These are phyloP conservation scores for Neelides sp. DNA, from an alignment of 1,140 invertebrate genomes.

Conservation along the genomic window DNA sequence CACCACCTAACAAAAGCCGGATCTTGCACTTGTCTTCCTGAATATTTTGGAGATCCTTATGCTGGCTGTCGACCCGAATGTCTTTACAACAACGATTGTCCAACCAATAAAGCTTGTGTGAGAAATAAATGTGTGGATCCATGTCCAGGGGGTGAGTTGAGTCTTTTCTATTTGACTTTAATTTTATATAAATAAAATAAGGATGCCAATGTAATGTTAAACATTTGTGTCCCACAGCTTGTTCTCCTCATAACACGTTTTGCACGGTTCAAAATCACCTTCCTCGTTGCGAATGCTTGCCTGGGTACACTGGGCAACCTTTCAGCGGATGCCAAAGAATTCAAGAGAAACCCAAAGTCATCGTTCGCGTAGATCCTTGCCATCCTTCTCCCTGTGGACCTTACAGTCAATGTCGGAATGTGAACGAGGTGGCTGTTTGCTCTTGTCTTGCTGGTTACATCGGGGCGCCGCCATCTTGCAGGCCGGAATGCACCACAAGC, in stretches of 20 bases:
- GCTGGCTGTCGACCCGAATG: constrained; percentile 48
- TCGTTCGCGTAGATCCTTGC: constrained; percentile 6
- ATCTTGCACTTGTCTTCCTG: constrained; percentile 47
- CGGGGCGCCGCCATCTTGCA: constrained; percentile 33
- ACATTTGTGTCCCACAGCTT: too few species aligned
- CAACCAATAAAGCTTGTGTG: constrained; percentile 57
- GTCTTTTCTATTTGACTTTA: too few species aligned
- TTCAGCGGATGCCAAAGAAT: constrained; percentile 50
- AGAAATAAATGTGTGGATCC: constrained; percentile 75
- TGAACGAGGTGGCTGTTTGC: constrained; percentile 39
- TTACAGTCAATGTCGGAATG: constrained; percentile 46
- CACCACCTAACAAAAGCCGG: too few species aligned
- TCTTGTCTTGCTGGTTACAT: constrained; percentile 45
- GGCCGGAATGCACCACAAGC: constrained; percentile 55
- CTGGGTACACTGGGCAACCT: constrained; percentile 45
- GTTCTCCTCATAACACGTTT: constrained; percentile 31
- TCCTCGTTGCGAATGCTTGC: constrained; percentile 34
- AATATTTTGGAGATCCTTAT: constrained; percentile 55
- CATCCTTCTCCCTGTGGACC: constrained; percentile 46
- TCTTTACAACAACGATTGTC: constrained; percentile 59
- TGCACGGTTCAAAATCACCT: constrained; percentile 30
- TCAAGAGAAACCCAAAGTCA: constrained; percentile 37
- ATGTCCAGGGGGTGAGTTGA: constrained; percentile 44
- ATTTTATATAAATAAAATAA: too few species aligned
- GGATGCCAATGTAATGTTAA: too few species aligned